A percentile compares a stretch with the other conserved stretches of the same genome.
phyloP scores from a whole-genome alignment of 2,113 vertebrate species.

The Nothocercus julius region DNA sequence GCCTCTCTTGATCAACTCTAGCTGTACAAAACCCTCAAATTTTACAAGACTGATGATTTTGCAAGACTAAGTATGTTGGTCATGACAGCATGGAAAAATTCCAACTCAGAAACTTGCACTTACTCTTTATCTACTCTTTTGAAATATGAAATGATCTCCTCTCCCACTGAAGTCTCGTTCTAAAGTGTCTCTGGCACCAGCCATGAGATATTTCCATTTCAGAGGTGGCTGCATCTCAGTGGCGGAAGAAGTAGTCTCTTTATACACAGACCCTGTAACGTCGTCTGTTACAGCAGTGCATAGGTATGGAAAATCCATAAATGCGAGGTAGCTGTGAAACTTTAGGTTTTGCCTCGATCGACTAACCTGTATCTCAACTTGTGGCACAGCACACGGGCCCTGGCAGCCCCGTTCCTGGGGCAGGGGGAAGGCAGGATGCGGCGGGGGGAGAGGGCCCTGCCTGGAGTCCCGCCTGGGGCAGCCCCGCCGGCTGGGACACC shows the following conservation, averaged over 20 bases:
- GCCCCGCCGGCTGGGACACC: too few relatives aligned
- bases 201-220: background rate
- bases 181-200: background rate
- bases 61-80: background rate
- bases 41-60: background rate
- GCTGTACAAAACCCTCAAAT: background rate
- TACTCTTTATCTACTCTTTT: background rate
- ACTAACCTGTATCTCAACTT: background rate
- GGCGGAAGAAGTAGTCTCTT: background rate
- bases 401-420: too few relatives aligned
- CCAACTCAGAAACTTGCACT: background rate
- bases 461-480: too few relatives aligned
- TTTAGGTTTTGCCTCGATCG: background rate
- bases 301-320: background rate
- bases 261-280: accelerated
- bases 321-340: background rate
- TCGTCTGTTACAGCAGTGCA: background rate
- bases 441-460: too few relatives aligned
- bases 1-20: background rate
- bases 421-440: too few relatives aligned
- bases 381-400: background rate
- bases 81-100: background rate
- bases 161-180: background rate
- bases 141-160: background rate
- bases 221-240: background rate